These are phyloP conservation scores for Eudemis profundana DNA, from an alignment of 2,888 invertebrate species.

Conservation along the genomic window DNA sequence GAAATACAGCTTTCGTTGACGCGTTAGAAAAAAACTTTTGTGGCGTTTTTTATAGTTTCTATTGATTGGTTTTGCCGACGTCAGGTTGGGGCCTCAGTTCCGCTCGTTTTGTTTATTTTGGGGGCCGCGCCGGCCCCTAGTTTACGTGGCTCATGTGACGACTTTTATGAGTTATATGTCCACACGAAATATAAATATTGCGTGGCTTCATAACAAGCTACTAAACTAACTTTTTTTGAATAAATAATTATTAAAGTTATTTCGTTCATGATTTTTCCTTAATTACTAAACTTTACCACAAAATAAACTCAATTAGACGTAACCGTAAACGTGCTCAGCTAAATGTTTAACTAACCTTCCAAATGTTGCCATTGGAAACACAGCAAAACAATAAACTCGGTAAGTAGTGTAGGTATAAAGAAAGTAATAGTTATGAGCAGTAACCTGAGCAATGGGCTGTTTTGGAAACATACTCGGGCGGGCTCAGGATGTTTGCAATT, in stretches of 20 bases:
- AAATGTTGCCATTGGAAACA: too few species aligned
- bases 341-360: too few species aligned
- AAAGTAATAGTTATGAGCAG: not conserved
- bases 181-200: not conserved
- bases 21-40: conserved; percentile 12
- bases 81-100: conserved; percentile 6
- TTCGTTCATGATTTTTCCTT: too few species aligned
- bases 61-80: conserved; percentile 8
- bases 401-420: too few species aligned
- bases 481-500: not conserved
- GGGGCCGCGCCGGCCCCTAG: not conserved
- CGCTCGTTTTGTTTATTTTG: conserved; percentile 1
- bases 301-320: too few species aligned
- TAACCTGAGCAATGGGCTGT: not conserved
- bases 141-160: not conserved
- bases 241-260: too few species aligned
- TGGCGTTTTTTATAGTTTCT: conserved; percentile 19
- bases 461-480: not conserved
- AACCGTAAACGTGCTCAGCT: too few species aligned
- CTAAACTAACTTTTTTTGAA: not conserved
- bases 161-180: not conserved
- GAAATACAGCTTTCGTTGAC: conserved; percentile 21
- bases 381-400: too few species aligned
- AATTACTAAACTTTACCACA: too few species aligned
- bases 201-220: not conserved